Evolutionary conservation across 2,888 invertebrate genomes (phyloP).

Genomic region (Drosophila colorata): DNA sequence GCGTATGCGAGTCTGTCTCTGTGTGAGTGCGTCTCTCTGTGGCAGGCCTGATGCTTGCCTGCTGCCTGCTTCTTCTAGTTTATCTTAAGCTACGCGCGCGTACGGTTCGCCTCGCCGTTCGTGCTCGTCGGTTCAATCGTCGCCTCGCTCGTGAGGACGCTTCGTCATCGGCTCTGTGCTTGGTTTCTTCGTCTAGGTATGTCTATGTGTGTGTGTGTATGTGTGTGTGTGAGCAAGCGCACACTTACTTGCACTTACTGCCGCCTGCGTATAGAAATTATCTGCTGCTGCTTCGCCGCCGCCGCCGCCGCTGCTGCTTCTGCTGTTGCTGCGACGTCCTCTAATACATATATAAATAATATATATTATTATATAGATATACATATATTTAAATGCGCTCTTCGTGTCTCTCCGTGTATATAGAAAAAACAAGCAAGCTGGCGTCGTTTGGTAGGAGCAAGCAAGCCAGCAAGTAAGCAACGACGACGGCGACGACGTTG

Average conservation of each 20-base stretch:
- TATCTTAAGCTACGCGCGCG: slow-evolving; percentile 82
- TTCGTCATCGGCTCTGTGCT: slow-evolving; percentile 59
- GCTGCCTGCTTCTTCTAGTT: slow-evolving; percentile 82
- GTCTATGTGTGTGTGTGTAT: slow-evolving; percentile 48
- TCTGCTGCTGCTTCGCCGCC: slow-evolving; percentile 63
- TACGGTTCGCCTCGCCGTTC: slow-evolving; percentile 72
- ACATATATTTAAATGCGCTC: slow-evolving; percentile 76
- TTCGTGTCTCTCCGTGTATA: slow-evolving; percentile 39
- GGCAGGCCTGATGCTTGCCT: slow-evolving; percentile 64
- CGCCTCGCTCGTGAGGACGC: slow-evolving; percentile 51
- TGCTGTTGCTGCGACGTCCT: slow-evolving; percentile 61
- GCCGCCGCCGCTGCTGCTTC: slow-evolving; percentile 37
- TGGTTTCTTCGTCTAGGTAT: slow-evolving; percentile 73
- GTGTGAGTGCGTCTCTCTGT: slow-evolving; percentile 55
- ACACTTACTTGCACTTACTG: slow-evolving; percentile 81
- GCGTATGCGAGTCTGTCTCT: slow-evolving; percentile 19
- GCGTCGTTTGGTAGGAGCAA: slow-evolving; percentile 61
- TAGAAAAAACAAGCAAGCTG: slow-evolving; percentile 49
- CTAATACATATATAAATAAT: slow-evolving; percentile 82
- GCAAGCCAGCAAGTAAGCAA: slow-evolving; percentile 61
- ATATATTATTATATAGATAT: slow-evolving; percentile 80
- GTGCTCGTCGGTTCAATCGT: slow-evolving; percentile 59
- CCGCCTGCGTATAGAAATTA: slow-evolving; percentile 74
- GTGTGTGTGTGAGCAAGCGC: slow-evolving; percentile 73
- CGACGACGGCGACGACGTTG: slow-evolving; percentile 34